phyloP scores from a whole-genome alignment of 2,888 invertebrate species.

The Cancer borealis region DNA sequence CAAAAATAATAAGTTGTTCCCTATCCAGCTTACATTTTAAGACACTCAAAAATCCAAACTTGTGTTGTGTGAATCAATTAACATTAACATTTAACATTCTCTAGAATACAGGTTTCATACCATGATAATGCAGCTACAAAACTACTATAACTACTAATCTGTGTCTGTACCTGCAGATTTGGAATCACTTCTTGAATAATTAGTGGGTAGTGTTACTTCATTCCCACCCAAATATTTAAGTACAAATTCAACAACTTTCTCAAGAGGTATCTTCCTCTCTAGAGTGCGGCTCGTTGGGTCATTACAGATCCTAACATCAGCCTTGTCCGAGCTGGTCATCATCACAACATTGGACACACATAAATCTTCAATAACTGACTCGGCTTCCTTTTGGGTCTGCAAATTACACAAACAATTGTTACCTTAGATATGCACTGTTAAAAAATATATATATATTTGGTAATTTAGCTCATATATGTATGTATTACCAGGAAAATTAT shows the following conservation, averaged over 20 bases:
- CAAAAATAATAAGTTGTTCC: not conserved
- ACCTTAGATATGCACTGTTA: not conserved
- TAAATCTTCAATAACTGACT: conserved; percentile 55
- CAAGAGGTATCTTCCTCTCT: conserved; percentile 60
- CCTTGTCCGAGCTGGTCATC: conserved; percentile 59
- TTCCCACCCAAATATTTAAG: conserved; percentile 55
- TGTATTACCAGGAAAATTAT: not conserved
- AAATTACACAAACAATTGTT: not conserved
- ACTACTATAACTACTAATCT: not conserved
- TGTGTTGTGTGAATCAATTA: not conserved
- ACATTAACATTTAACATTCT: not conserved
- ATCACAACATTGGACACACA: conserved; percentile 52
- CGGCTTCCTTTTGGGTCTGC: conserved; percentile 60
- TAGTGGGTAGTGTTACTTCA: conserved; percentile 23
- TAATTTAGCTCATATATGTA: not conserved
- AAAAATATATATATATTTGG: not conserved
- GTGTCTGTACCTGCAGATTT: conserved; percentile 46
- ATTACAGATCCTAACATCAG: conserved; percentile 58
- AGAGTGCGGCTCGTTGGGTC: conserved; percentile 47
- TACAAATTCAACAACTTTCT: conserved; percentile 62
- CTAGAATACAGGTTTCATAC: not conserved
- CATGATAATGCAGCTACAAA: not conserved
- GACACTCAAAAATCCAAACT: not conserved
- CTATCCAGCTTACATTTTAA: not conserved
- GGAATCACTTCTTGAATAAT: conserved; percentile 31